These are phyloP conservation scores for Litocranius walleri DNA, from an alignment of 2,113 vertebrate species.

Conservation along the genomic window DNA sequence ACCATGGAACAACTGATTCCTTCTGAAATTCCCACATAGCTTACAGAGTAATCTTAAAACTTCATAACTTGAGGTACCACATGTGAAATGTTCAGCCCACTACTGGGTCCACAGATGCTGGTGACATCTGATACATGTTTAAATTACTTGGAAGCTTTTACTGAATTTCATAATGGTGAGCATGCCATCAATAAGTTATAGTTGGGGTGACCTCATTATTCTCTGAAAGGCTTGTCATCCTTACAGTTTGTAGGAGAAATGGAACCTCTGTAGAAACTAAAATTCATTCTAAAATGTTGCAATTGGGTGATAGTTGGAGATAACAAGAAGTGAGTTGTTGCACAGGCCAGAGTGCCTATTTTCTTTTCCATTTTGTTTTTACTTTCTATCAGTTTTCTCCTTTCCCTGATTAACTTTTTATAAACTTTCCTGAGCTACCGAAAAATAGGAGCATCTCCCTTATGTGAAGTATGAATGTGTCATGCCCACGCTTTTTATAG, in stretches of 20 bases:
- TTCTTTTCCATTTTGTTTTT: neutral
- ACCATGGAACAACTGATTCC: neutral
- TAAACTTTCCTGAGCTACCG: conserved; percentile 7
- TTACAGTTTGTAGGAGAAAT: neutral
- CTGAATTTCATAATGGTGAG: neutral
- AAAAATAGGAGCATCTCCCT: conserved; percentile 7
- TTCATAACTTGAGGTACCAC: neutral
- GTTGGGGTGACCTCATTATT: neutral
- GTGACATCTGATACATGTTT: neutral
- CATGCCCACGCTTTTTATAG: conserved; percentile 53
- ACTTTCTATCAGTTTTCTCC: neutral
- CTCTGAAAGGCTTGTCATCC: neutral
- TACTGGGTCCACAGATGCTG: neutral
- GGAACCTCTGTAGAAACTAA: neutral
- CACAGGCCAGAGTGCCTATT: neutral
- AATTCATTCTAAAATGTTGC: conserved; percentile 15
- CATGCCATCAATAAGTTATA: neutral
- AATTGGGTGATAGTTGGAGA: neutral
- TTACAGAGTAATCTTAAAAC: neutral
- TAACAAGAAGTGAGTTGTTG: neutral
- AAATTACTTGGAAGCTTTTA: neutral
- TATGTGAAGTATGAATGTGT: conserved; percentile 8
- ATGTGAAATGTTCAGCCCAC: neutral
- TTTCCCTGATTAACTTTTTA: conserved; percentile 2
- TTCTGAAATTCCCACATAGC: neutral